Percentiles rank a stretch among this genome's conserved stretches.
Conservation (phyloP, 2,888 invertebrate species). For the Buathra laborator region DNA sequence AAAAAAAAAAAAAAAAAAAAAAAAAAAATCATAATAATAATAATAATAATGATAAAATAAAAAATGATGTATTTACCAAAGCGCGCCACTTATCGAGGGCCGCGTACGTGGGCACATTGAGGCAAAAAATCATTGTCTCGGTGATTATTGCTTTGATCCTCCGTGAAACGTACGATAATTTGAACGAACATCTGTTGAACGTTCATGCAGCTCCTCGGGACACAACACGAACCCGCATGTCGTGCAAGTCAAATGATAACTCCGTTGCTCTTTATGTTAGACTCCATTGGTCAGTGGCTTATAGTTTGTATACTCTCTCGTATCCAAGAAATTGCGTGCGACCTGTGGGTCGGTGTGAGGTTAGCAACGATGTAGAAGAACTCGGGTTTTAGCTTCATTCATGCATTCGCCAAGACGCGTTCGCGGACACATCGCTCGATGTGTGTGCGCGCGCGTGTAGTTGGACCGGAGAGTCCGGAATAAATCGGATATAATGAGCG, state of each 20-base stretch:
- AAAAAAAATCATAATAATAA: not conserved
- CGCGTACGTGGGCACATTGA: not conserved
- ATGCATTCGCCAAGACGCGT: slow-evolving; percentile 34
- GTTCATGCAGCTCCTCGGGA: too few species aligned
- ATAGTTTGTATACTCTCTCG: not conserved
- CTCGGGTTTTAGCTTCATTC: slow-evolving; percentile 12
- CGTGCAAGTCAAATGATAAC: slow-evolving; percentile 34
- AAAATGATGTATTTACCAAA: too few species aligned
- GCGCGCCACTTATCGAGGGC: too few species aligned
- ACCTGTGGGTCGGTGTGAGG: slow-evolving; percentile 4
- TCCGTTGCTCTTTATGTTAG: slow-evolving; percentile 27
- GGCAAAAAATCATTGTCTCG: slow-evolving; percentile 5
- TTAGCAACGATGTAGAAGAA: not conserved
- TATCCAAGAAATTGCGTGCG: not conserved
- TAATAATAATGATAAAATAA: too few species aligned
- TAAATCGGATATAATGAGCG: slow-evolving; percentile 60
- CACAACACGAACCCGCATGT: slow-evolving; percentile 29
- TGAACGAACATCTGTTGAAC: not conserved
- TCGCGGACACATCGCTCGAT: not conserved
- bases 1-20: not conserved
- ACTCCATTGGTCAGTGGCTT: not conserved
- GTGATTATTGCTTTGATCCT: not conserved
- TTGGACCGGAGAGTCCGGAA: slow-evolving; percentile 32
- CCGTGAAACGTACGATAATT: slow-evolving; percentile 35
- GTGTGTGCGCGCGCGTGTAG: not conserved